Evolutionary conservation across 1,140 invertebrate species (phyloP).

Genomic region (Eumaeus atala): DNA sequence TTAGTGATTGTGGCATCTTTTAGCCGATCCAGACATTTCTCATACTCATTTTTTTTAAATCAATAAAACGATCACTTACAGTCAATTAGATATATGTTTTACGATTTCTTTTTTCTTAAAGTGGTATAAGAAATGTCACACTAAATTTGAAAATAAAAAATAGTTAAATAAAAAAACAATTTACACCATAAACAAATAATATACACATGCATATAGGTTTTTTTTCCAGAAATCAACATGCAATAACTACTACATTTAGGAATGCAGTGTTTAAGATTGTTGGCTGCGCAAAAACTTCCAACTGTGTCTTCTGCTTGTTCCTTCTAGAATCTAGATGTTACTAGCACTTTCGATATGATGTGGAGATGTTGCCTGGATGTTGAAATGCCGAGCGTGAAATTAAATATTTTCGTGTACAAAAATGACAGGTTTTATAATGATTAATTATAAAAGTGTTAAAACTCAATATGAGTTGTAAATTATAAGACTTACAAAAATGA

Average conservation of each 20-base stretch:
- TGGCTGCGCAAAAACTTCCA: slow-evolving; percentile 8
- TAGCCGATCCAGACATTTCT: slow-evolving; percentile 1
- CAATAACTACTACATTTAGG: background rate
- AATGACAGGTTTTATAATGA: too few relatives aligned
- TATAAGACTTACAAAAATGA: too few relatives aligned
- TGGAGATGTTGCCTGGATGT: slow-evolving; percentile 18
- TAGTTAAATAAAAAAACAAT: background rate
- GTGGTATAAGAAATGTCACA: background rate
- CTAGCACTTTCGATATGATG: slow-evolving; percentile 2
- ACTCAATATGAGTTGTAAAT: too few relatives aligned
- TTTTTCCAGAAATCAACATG: slow-evolving; percentile 1
- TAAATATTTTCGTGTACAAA: slow-evolving; percentile 1
- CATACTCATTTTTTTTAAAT: background rate
- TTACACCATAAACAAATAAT: background rate
- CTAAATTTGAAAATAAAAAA: background rate
- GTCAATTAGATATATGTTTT: background rate
- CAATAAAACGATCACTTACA: too few relatives aligned
- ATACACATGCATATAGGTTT: background rate
- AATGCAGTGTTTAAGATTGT: slow-evolving; percentile 5
- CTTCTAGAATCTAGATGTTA: slow-evolving; percentile 15
- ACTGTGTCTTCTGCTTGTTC: slow-evolving; percentile 12
- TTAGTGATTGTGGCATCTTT: background rate
- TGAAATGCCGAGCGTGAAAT: slow-evolving; percentile 6
- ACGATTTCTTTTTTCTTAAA: background rate
- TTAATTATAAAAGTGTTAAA: too few relatives aligned